Conservation (phyloP, 64 coral and sea anemone species). For the Anthopleura sola region DNA sequence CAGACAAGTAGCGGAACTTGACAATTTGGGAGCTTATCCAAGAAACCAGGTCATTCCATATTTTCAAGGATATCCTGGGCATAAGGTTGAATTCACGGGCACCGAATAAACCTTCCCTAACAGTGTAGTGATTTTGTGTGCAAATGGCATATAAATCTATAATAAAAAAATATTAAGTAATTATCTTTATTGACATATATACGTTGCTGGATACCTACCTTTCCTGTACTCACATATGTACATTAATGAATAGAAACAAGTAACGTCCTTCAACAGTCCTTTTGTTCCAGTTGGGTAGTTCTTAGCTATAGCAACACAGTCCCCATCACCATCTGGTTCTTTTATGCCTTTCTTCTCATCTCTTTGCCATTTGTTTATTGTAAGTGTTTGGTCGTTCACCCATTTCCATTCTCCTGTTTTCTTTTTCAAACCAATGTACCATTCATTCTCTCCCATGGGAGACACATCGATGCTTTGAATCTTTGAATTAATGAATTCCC, state of each 20-base stretch:
- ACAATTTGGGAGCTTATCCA: too few relatives aligned
- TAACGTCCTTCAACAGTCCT: constrained; percentile 31
- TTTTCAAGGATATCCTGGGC: too few relatives aligned
- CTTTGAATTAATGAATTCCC: constrained; percentile 3
- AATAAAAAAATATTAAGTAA: too few relatives aligned
- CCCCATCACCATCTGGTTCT: constrained; percentile 32
- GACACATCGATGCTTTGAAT: not conserved
- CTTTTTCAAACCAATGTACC: constrained; percentile 51
- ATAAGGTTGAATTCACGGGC: too few relatives aligned
- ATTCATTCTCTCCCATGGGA: constrained; percentile 22
- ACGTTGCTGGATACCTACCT: not conserved
- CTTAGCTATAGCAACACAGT: constrained; percentile 25
- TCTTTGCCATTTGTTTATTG: constrained; percentile 28
- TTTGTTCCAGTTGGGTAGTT: constrained; percentile 3
- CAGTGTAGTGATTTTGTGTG: not conserved
- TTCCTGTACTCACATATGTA: not conserved
- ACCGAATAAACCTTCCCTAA: too few relatives aligned
- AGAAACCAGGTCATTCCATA: too few relatives aligned
- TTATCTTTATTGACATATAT: not conserved
- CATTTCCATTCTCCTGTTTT: constrained; percentile 28
- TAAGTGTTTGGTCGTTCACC: not conserved
- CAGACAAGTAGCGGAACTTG: too few relatives aligned
- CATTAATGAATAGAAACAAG: not conserved
- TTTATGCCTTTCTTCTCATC: too few relatives aligned
- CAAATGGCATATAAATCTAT: not conserved